Conservation (phyloP, 2,113 vertebrate genomes). For the Perca flavescens region DNA sequence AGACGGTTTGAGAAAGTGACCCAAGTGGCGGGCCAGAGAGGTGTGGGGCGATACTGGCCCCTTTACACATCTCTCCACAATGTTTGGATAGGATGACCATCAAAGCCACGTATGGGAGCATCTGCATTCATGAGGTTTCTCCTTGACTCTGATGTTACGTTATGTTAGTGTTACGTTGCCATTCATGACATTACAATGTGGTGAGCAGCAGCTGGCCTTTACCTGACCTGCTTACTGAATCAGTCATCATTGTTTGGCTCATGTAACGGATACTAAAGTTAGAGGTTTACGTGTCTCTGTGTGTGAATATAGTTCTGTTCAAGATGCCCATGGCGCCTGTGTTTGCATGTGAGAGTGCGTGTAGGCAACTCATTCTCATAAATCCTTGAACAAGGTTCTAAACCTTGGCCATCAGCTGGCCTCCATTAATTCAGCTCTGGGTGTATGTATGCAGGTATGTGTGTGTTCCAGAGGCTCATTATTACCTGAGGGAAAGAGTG, state of each 20-base stretch:
- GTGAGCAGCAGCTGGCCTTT: constrained; percentile 3
- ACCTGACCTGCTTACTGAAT: neutral
- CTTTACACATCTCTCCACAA: neutral
- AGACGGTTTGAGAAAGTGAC: neutral
- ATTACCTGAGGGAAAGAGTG: constrained; percentile 43
- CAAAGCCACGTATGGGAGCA: neutral
- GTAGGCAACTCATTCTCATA: neutral
- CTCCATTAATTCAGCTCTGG: constrained; percentile 29
- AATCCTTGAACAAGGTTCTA: constrained; percentile 1
- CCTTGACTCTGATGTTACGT: too few species aligned
- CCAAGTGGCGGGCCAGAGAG: neutral
- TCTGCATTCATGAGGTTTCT: neutral
- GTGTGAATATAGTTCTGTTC: neutral
- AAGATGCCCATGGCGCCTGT: neutral
- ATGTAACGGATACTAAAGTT: constrained; percentile 5
- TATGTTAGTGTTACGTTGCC: neutral
- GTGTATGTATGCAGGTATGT: neutral
- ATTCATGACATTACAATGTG: neutral
- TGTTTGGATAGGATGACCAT: neutral
- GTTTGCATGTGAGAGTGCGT: neutral
- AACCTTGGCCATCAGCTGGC: constrained; percentile 38
- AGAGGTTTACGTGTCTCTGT: constrained; percentile 1
- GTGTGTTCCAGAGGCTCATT: constrained; percentile 22
- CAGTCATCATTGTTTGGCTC: constrained; percentile 13
- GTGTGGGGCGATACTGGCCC: neutral